A percentile compares a stretch with the other conserved stretches of the same genome.
Evolutionary conservation across 1,140 invertebrate genomes (phyloP).

Genomic region (Eupristina koningsbergeri): DNA sequence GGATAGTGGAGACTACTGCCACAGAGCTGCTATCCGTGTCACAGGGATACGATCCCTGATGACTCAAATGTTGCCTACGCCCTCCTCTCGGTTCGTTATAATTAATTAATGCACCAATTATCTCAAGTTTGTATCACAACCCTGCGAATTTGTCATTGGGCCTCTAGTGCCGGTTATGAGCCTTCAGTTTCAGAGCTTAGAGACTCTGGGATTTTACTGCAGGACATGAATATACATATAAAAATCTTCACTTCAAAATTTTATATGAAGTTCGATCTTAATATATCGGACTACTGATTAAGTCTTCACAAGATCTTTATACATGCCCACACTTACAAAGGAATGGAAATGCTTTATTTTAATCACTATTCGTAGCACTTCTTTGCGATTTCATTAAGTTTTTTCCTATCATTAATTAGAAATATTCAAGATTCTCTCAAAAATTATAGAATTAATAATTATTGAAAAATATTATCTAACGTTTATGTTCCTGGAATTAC

Average conservation of each 20-base stretch:
- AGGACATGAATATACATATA: neutral
- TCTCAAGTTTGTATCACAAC: neutral
- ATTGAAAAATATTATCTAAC: too few species aligned
- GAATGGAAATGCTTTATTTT: too few species aligned
- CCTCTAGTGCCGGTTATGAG: neutral
- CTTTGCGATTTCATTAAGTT: too few species aligned
- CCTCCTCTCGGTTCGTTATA: constrained; percentile 39
- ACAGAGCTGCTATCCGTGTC: constrained; percentile 56
- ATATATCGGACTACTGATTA: neutral
- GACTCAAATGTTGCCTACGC: constrained; percentile 41
- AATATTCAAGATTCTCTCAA: too few species aligned
- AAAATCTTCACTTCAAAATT: neutral
- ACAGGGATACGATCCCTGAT: constrained; percentile 55
- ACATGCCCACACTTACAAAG: too few species aligned
- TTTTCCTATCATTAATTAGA: too few species aligned
- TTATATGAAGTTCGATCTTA: neutral
- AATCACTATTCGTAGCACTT: too few species aligned
- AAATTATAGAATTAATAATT: too few species aligned
- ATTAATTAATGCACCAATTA: constrained; percentile 64
- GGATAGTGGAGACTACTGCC: constrained; percentile 23
- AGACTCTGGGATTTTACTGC: neutral
- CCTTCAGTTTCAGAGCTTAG: neutral
- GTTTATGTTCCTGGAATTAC: too few species aligned
- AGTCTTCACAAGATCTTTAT: too few species aligned
- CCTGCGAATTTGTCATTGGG: neutral